Conservation (phyloP, 2,797 vertebrate genomes). For the Oceanodroma leucorhoa region DNA sequence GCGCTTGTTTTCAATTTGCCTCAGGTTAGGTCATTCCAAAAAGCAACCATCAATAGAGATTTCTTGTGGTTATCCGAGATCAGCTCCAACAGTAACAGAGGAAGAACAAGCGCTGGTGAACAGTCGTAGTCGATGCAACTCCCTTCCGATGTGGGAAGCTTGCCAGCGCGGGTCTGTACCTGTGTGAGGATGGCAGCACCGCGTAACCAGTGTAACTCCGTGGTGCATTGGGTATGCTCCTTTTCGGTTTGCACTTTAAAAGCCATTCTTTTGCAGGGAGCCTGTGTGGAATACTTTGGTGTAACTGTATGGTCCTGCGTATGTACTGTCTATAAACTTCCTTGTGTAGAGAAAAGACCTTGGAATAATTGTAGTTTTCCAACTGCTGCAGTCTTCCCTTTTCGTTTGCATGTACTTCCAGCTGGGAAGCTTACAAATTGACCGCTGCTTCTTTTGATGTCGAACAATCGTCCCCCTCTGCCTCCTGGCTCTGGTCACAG, state of each 20-base stretch:
- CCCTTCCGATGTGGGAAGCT: neutral
- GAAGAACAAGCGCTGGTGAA: accelerated
- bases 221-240: accelerated
- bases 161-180: too few relatives aligned
- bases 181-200: accelerated
- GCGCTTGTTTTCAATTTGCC: neutral
- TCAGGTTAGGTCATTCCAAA: neutral
- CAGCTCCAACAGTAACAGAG: accelerated
- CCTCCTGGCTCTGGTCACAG: conserved; percentile 37
- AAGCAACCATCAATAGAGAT: accelerated
- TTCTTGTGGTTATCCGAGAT: neutral
- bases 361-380: neutral
- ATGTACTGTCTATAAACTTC: neutral
- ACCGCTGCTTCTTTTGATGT: conserved; percentile 57
- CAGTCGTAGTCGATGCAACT: accelerated
- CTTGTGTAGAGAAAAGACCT: neutral
- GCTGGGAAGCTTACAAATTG: conserved; percentile 62
- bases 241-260: accelerated
- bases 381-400: neutral
- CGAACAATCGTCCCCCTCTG: conserved; percentile 2
- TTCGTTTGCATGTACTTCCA: conserved; percentile 1
- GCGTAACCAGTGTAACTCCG: accelerated
- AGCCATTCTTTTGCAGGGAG: neutral
- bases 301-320: neutral
- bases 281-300: neutral